These are phyloP conservation scores for Megatriorchis doriae DNA, from an alignment of 2,113 vertebrate species.

Conservation along the genomic window DNA sequence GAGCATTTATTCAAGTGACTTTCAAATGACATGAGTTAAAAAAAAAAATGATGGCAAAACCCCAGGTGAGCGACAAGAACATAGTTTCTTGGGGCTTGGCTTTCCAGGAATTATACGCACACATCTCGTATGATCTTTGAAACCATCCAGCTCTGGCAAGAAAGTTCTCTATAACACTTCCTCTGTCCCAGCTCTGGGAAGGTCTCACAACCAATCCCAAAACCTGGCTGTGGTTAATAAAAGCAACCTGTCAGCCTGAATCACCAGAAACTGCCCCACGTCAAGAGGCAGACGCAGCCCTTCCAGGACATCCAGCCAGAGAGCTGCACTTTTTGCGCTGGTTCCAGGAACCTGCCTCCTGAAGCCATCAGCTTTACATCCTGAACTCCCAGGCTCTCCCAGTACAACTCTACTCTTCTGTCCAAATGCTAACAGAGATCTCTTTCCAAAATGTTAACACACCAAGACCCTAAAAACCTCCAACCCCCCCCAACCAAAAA, in stretches of 20 bases:
- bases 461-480: not conserved
- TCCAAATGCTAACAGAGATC: not conserved
- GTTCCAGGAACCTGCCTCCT: not conserved
- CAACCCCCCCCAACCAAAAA: not conserved
- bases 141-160: not conserved
- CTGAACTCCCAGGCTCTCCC: not conserved
- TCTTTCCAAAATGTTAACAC: not conserved
- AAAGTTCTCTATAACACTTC: not conserved
- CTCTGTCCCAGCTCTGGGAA: not conserved
- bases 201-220: not conserved
- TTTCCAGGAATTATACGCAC: not conserved
- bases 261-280: rapidly evolving
- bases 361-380: not conserved
- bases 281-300: rapidly evolving
- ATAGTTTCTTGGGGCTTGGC: not conserved
- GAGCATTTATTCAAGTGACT: not conserved
- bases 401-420: not conserved
- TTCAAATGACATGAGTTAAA: not conserved
- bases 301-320: not conserved
- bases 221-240: not conserved
- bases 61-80: not conserved
- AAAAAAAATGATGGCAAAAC: not conserved
- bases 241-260: not conserved
- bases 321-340: not conserved
- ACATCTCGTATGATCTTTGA: not conserved